Percentiles rank a stretch among this genome's conserved stretches.
Conservation (phyloP, 2,797 vertebrate species). For the Fringilla coelebs region DNA sequence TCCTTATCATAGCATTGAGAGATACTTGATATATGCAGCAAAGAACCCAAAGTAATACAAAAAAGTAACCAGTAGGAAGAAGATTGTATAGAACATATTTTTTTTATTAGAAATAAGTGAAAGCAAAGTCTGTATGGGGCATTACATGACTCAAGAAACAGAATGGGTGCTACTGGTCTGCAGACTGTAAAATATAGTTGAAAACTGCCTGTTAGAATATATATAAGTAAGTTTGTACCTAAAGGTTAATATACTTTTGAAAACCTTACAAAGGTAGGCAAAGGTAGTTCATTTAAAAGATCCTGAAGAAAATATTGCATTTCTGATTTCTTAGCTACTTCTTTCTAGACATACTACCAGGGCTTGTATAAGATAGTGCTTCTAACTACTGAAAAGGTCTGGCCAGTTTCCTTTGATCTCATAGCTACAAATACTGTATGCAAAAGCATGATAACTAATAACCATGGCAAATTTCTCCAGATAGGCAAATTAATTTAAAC, state of each 20-base stretch:
- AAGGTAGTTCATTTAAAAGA: not conserved
- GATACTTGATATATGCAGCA: not conserved
- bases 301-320: not conserved
- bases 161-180: not conserved
- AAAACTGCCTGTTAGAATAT: not conserved
- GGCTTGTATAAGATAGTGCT: rapidly evolving
- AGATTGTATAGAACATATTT: not conserved
- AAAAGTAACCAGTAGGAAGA: not conserved
- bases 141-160: not conserved
- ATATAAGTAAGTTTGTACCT: not conserved
- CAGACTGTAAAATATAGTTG: not conserved
- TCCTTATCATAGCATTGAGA: not conserved
- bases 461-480: not conserved
- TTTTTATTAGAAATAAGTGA: not conserved
- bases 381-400: not conserved
- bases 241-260: not conserved
- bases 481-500: not conserved
- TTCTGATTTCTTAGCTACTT: not conserved
- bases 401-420: rapidly evolving
- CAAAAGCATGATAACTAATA: not conserved
- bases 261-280: not conserved
- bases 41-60: not conserved
- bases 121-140: not conserved
- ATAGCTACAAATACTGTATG: not conserved
- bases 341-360: not conserved